Evolutionary conservation across 2,888 invertebrate species (phyloP), one percentile per base, ranked within the genome.

Genomic region (Eupithecia subumbrata): DNA sequence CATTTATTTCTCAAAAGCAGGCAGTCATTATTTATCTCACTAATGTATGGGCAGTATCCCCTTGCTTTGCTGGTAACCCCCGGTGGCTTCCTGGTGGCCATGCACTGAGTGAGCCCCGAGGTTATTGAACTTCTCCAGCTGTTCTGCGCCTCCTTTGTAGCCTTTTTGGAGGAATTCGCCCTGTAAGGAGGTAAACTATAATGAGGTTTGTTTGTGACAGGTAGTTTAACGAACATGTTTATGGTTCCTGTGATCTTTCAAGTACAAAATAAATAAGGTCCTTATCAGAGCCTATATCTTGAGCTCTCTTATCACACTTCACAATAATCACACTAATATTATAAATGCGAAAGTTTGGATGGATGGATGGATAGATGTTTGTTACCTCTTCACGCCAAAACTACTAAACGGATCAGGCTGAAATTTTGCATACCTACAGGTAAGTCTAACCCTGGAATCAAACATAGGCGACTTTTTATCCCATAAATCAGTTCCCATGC

Each of bases 161-260:
- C 95, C 96, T 80, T 96, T 96, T 77, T 96, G 95, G 72, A 95
- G 95, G 85, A 95, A 96, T 85, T 96, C 95, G 9, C 96, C 95
- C 95, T 95, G 88, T 25, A 73, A 74, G 14, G 64, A 37, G 48
- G 68, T 68, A 30, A 34, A 64, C 14, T 40, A n/a, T 67, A 40
- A 67, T 67, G 66, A 67, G 66, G 66, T 40, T 67, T 67, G 34
- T n/a, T 37, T 37, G n/a, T n/a, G 11, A 67, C 18, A 60, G 60
- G 12, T 25, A 25, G 14, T 14, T 12, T 12, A 60, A 5, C 60
- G 12, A 60, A 12, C 25, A n/a, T 12, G 12, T 25, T 25, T 25
- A 56, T 52, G n/a, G 8, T 56, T 60, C 22, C 25, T 60, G 25
- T 60, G 25, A 60, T 60, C 60, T 60, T 60, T 25, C 56, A 7